Percentiles rank a stretch among this genome's conserved stretches.
phyloP scores from a whole-genome alignment of 2,888 invertebrate species.

The Nomada goodeniana region DNA sequence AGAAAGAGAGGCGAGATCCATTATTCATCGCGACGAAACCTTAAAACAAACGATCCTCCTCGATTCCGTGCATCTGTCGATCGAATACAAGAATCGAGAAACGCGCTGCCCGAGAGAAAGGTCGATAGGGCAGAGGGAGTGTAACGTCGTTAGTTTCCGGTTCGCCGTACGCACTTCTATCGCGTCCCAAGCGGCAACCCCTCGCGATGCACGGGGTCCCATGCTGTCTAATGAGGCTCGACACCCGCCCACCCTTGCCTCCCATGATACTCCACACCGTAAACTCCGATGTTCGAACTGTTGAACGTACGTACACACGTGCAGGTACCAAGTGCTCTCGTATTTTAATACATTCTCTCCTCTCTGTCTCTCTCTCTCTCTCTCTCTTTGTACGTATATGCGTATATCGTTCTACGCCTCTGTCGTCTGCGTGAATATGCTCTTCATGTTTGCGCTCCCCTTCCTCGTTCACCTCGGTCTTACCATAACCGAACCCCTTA shows the following conservation, averaged over 20 bases:
- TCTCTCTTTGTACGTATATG: neutral
- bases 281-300: slow-evolving; percentile 64
- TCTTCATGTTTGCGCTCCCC: neutral
- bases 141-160: slow-evolving; percentile 76
- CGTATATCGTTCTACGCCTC: neutral
- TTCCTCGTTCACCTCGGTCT: slow-evolving; percentile 2
- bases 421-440: neutral
- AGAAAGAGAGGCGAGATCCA: neutral
- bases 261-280: slow-evolving; percentile 65
- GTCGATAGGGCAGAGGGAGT: slow-evolving; percentile 26
- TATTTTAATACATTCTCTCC: slow-evolving; percentile 51
- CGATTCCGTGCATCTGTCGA: slow-evolving; percentile 41
- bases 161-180: slow-evolving; percentile 69
- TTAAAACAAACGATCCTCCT: slow-evolving; percentile 37
- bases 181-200: slow-evolving; percentile 62
- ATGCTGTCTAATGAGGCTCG: slow-evolving; percentile 80
- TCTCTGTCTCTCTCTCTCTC: slow-evolving; percentile 6
- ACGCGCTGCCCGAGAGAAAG: slow-evolving; percentile 43
- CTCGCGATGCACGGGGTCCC: slow-evolving; percentile 71
- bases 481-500: slow-evolving; percentile 16
- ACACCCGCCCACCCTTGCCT: slow-evolving; percentile 66
- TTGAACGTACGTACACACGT: slow-evolving; percentile 43
- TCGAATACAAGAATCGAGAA: slow-evolving; percentile 55
- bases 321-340: slow-evolving; percentile 37
- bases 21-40: slow-evolving; percentile 22